These are phyloP conservation scores for Goniozus legneri DNA, from an alignment of 1,140 invertebrate genomes.

Conservation along the genomic window DNA sequence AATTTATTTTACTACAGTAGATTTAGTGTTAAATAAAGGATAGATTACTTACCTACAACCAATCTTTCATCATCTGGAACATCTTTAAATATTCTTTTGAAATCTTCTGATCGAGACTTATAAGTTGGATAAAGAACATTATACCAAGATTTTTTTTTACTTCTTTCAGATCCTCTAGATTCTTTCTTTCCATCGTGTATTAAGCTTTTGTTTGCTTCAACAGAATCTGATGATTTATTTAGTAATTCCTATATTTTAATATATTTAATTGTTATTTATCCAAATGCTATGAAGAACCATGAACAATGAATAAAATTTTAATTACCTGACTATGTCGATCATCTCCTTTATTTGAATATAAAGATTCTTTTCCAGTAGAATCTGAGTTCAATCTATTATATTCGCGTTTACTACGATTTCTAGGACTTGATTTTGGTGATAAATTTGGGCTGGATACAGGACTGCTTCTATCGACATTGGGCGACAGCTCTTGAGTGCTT, in stretches of 20 bases:
- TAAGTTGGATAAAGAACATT: constrained; percentile 89
- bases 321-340: constrained; percentile 36
- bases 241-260: constrained; percentile 26
- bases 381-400: constrained; percentile 33
- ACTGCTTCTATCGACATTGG: constrained; percentile 51
- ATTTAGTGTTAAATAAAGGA: constrained; percentile 1
- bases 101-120: constrained; percentile 88
- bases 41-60: constrained; percentile 76
- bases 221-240: constrained; percentile 38
- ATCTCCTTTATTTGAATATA: constrained; percentile 28
- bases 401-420: constrained; percentile 52
- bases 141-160: constrained; percentile 82
- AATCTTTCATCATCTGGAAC: constrained; percentile 86
- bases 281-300: constrained; percentile 5
- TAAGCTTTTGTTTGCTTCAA: constrained; percentile 34
- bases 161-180: constrained; percentile 52
- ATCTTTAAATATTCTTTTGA: constrained; percentile 89
- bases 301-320: constrained; percentile 23
- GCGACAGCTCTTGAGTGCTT: constrained; percentile 31
- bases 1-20: too few species aligned
- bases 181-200: constrained; percentile 39
- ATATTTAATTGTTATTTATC: constrained; percentile 3
- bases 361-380: constrained; percentile 22
- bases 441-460: constrained; percentile 55
- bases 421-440: constrained; percentile 50